A percentile compares a stretch with the other conserved stretches of the same genome.
phyloP scores from a whole-genome alignment of 2,888 invertebrate genomes.

The Pyrrhia umbra region DNA sequence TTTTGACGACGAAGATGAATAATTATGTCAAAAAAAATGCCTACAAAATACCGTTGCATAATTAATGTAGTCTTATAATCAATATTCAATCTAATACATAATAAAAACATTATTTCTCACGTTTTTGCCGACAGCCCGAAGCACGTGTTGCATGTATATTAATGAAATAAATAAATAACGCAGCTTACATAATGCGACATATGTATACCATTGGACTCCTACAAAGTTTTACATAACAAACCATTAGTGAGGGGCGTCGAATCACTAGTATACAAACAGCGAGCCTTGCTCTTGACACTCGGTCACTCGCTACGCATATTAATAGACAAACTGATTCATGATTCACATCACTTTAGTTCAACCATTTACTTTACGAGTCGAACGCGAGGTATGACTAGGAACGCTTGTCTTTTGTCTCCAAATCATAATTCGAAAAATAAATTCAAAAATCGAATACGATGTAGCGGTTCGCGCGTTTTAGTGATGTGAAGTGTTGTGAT shows the following conservation, averaged over 20 bases:
- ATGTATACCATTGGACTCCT: slow-evolving; percentile 47
- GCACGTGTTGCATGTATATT: slow-evolving; percentile 22
- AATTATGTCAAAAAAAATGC: neutral
- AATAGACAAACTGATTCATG: slow-evolving; percentile 84
- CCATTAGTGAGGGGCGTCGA: slow-evolving; percentile 69
- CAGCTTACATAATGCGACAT: slow-evolving; percentile 37
- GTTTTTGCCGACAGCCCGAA: slow-evolving; percentile 9
- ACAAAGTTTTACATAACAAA: slow-evolving; percentile 72
- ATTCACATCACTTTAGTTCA: slow-evolving; percentile 83
- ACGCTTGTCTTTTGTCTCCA: slow-evolving; percentile 72
- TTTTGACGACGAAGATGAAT: no score
- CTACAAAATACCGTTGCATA: neutral
- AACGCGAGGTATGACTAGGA: slow-evolving; percentile 80
- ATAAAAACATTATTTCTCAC: slow-evolving; percentile 9
- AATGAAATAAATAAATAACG: slow-evolving; percentile 30
- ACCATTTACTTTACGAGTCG: slow-evolving; percentile 80
- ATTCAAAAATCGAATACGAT: slow-evolving; percentile 65
- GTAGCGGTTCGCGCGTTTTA: slow-evolving; percentile 63
- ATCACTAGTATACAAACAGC: slow-evolving; percentile 69
- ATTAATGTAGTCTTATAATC: neutral
- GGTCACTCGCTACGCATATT: slow-evolving; percentile 89
- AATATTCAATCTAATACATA: neutral
- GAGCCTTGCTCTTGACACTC: slow-evolving; percentile 88
- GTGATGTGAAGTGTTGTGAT: slow-evolving; percentile 68
- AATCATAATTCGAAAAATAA: slow-evolving; percentile 59